Evolutionary conservation across 2,888 invertebrate species (phyloP).

Genomic region (Prenolepis imparis): DNA sequence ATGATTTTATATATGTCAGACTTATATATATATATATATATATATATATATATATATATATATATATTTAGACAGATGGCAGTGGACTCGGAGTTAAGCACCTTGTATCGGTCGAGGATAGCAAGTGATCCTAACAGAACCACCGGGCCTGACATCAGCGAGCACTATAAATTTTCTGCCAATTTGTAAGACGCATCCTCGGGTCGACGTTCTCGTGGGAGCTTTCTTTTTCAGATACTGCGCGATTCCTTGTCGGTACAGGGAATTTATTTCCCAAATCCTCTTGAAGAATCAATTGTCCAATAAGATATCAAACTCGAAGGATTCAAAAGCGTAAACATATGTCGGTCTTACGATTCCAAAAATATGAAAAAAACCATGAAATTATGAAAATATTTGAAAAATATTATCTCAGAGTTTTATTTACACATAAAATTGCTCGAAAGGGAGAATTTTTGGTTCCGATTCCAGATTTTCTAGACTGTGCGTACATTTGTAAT

Average conservation of each 20-base stretch:
- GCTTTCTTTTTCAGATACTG: constrained; percentile 57
- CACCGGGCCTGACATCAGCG: constrained; percentile 65
- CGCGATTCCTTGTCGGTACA: constrained; percentile 35
- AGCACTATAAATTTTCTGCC: constrained; percentile 74
- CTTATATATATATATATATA: constrained; percentile 8
- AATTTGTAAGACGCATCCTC: constrained; percentile 72
- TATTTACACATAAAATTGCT: not conserved
- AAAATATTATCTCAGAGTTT: not conserved
- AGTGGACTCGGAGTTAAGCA: constrained; percentile 74
- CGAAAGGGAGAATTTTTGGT: not conserved
- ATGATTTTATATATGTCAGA: constrained; percentile 64
- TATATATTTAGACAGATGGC: constrained; percentile 53
- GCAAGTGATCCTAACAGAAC: constrained; percentile 56
- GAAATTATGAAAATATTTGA: not conserved
- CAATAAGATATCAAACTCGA: not conserved
- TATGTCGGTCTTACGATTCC: constrained; percentile 20
- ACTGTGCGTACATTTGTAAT: not conserved
- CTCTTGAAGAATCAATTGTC: constrained; percentile 14
- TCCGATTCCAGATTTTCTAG: constrained; percentile 39
- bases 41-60: constrained; percentile 11
- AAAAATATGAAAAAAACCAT: not conserved
- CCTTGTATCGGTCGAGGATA: constrained; percentile 64
- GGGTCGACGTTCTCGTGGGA: constrained; percentile 55
- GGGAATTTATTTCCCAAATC: constrained; percentile 32
- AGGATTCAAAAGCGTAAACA: not conserved